phyloP scores from a whole-genome alignment of 2,113 vertebrate species.

The Pseudorasbora parva region DNA sequence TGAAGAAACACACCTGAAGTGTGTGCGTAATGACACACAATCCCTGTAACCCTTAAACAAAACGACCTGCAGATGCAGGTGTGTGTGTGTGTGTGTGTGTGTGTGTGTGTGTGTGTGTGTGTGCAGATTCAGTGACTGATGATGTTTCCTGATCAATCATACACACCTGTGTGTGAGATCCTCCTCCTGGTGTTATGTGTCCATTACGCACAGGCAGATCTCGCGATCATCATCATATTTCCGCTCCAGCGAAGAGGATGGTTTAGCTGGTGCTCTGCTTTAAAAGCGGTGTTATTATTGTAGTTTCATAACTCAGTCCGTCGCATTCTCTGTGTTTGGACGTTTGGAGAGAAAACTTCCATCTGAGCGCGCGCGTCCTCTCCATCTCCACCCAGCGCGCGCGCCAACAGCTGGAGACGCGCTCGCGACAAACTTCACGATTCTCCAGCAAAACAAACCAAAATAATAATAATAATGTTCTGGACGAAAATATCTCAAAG shows the following conservation, averaged over 20 bases:
- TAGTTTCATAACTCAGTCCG: neutral
- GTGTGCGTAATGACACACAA: neutral
- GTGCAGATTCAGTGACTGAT: neutral
- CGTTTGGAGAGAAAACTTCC: constrained; percentile 23
- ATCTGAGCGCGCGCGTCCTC: constrained; percentile 16
- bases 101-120: no score
- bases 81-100: no score
- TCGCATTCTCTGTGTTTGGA: neutral
- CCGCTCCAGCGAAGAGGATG: neutral
- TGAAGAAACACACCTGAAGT: neutral
- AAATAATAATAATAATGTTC: no score
- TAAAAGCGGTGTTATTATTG: neutral
- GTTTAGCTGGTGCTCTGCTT: neutral
- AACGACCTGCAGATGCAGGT: neutral
- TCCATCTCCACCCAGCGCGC: constrained; percentile 10
- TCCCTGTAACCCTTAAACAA: neutral
- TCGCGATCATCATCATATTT: neutral
- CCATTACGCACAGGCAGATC: constrained; percentile 15
- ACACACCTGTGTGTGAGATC: constrained; percentile 22
- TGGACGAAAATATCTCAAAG: no score
- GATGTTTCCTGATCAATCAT: neutral
- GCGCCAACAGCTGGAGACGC: neutral
- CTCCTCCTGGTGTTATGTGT: constrained; percentile 24
- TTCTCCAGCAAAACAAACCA: neutral
- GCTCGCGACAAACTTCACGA: constrained; percentile 7